These are phyloP conservation scores for Condylostylus longicornis DNA, from an alignment of 1,140 invertebrate genomes.

Conservation along the genomic window DNA sequence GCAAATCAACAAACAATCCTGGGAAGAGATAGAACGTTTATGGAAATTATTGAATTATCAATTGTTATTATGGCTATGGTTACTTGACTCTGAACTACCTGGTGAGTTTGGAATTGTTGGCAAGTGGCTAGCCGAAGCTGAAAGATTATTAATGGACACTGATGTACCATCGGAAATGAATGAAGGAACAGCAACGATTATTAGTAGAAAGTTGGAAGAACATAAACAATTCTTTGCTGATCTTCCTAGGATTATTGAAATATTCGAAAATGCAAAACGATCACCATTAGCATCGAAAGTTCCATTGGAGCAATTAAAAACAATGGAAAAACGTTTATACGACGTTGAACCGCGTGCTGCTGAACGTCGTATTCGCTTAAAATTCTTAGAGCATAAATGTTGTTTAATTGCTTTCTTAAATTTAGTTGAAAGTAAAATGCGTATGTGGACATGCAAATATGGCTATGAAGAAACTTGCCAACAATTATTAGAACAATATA, in stretches of 20 bases:
- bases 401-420: constrained; percentile 81
- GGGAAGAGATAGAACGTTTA: constrained; percentile 56
- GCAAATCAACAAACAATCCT: constrained; percentile 62
- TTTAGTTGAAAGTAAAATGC: constrained; percentile 74
- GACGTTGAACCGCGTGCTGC: constrained; percentile 52
- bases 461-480: constrained; percentile 68
- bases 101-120: constrained; percentile 69
- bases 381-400: constrained; percentile 84
- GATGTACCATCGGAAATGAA: constrained; percentile 69
- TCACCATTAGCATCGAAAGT: constrained; percentile 47
- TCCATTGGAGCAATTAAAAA: constrained; percentile 60
- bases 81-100: constrained; percentile 66
- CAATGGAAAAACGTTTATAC: constrained; percentile 60
- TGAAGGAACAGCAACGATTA: constrained; percentile 70
- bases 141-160: constrained; percentile 64
- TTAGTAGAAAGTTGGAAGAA: constrained; percentile 75
- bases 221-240: constrained; percentile 81
- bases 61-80: constrained; percentile 70
- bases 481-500: constrained; percentile 72
- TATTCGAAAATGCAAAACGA: constrained; percentile 53
- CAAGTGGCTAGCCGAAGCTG: constrained; percentile 78
- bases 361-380: constrained; percentile 62
- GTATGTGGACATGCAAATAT: constrained; percentile 79
- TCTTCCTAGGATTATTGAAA: constrained; percentile 54
- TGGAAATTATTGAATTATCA: constrained; percentile 64